These are phyloP conservation scores for Nibea coibor DNA, from an alignment of 2,113 vertebrate genomes.

Conservation along the genomic window DNA sequence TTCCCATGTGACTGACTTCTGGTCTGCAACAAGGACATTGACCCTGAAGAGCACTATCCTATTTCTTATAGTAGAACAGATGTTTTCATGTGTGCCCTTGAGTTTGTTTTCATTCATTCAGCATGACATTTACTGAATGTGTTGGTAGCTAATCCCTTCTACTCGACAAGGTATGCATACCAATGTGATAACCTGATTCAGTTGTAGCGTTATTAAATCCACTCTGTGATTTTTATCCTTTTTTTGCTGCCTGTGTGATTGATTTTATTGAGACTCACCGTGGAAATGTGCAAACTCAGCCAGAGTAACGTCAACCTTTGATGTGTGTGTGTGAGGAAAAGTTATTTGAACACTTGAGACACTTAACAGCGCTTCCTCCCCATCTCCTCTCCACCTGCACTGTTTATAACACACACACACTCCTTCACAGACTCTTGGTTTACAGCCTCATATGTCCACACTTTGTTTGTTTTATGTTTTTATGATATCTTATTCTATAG, in stretches of 20 bases:
- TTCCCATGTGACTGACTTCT: background rate
- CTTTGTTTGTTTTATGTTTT: constrained; percentile 58
- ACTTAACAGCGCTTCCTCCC: constrained; percentile 67
- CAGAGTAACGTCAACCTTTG: constrained; percentile 32
- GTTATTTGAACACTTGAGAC: constrained; percentile 54
- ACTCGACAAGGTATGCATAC: background rate
- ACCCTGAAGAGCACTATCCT: too few species aligned
- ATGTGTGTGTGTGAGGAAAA: constrained; percentile 27
- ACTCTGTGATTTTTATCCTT: background rate
- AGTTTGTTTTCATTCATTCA: background rate
- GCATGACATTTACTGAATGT: constrained; percentile 20
- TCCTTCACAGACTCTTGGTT: constrained; percentile 18
- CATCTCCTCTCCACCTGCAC: constrained; percentile 40
- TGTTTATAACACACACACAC: constrained; percentile 52
- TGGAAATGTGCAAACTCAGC: constrained; percentile 32
- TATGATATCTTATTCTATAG: constrained; percentile 11
- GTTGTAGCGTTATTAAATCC: background rate
- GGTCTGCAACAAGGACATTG: background rate
- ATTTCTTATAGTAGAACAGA: background rate
- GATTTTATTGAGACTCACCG: constrained; percentile 24
- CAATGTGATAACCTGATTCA: background rate
- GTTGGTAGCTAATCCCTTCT: background rate
- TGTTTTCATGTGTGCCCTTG: background rate
- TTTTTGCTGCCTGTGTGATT: constrained; percentile 7
- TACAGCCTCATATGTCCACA: constrained; percentile 34